These are phyloP conservation scores for Pipa parva DNA, from an alignment of 2,113 vertebrate genomes.

Conservation along the genomic window DNA sequence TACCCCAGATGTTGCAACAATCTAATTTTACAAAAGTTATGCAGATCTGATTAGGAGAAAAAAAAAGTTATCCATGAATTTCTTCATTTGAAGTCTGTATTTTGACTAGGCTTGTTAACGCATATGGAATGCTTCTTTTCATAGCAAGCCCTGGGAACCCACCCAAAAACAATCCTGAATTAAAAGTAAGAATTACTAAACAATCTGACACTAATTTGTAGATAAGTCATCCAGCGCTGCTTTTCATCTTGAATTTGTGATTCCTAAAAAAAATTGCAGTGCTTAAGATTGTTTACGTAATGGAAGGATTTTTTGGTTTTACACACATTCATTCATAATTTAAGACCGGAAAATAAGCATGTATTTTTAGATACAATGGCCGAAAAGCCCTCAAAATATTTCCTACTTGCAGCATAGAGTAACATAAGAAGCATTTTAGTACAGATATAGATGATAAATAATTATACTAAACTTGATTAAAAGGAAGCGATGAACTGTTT, in stretches of 20 bases:
- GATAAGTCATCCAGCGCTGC: slow-evolving; percentile 25
- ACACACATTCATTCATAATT: slow-evolving; percentile 23
- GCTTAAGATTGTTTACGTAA: slow-evolving; percentile 30
- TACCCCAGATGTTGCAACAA: slow-evolving; percentile 11
- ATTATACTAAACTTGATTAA: not conserved
- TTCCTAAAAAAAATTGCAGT: not conserved
- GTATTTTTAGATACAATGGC: slow-evolving; percentile 27
- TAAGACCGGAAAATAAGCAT: slow-evolving; percentile 7
- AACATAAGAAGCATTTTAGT: not conserved
- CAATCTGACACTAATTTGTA: slow-evolving; percentile 40
- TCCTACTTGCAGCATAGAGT: not conserved
- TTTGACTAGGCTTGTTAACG: slow-evolving; percentile 33
- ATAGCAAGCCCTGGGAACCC: slow-evolving; percentile 22
- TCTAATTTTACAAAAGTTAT: slow-evolving; percentile 2
- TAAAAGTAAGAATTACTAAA: slow-evolving; percentile 34
- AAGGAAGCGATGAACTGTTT: not conserved
- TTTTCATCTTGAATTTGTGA: slow-evolving; percentile 20
- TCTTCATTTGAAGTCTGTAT: slow-evolving; percentile 18
- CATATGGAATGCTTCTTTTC: slow-evolving; percentile 30
- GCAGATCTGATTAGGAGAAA: slow-evolving; percentile 17
- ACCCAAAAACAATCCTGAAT: slow-evolving; percentile 31
- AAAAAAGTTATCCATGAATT: slow-evolving; percentile 15
- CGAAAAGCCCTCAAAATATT: slow-evolving; percentile 1
- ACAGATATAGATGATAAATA: not conserved
- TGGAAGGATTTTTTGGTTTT: slow-evolving; percentile 34